Conservation (phyloP, 2,113 vertebrate genomes). For the Alligator sinensis region DNA sequence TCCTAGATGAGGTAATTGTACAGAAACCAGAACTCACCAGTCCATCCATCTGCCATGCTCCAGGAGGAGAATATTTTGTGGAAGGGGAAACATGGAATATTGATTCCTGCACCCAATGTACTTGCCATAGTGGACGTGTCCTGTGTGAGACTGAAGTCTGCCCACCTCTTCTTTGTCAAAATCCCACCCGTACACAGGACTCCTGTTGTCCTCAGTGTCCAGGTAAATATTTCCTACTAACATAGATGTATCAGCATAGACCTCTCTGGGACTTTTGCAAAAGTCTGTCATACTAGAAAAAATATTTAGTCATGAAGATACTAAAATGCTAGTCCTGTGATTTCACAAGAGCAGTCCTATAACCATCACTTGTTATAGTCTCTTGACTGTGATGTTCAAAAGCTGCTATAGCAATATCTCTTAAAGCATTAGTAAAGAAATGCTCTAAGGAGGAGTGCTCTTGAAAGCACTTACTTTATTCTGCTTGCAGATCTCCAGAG, state of each 20-base stretch:
- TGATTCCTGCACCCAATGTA: constrained; percentile 91
- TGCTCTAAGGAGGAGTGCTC: neutral
- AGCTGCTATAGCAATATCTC: neutral
- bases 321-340: neutral
- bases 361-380: neutral
- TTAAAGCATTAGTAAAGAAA: neutral
- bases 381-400: neutral
- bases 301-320: neutral
- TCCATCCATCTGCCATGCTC: constrained; percentile 87
- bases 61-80: constrained; percentile 89
- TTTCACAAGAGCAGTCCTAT: neutral
- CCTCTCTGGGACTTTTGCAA: neutral
- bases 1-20: constrained; percentile 83
- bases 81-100: constrained; percentile 93
- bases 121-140: constrained; percentile 89
- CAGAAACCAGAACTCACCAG: constrained; percentile 87
- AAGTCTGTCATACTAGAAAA: neutral
- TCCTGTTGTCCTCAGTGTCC: constrained; percentile 91
- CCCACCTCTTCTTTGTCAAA: constrained; percentile 90
- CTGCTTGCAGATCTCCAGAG: no score
- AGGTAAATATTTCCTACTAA: constrained; percentile 72
- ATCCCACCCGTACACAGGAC: constrained; percentile 87
- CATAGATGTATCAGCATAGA: neutral
- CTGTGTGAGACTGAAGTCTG: constrained; percentile 93
- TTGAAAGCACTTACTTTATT: neutral